Base-by-base conservation (phyloP, 2,888 invertebrate species). In the Orthosia gothica region DNA sequence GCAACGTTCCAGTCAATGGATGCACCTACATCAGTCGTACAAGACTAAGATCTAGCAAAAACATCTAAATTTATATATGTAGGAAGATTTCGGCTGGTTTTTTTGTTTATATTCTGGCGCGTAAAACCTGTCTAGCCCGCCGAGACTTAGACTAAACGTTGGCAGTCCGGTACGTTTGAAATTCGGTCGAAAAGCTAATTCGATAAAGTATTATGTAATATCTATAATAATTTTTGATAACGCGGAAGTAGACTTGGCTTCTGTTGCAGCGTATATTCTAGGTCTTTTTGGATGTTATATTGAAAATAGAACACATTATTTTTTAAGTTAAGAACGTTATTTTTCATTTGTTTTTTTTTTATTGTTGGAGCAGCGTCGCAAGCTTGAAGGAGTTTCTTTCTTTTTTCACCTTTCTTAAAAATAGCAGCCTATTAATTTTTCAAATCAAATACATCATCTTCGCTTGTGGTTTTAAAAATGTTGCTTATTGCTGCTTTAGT, bases 71-170 rank as follows among this genome's bases (percentile, higher is more conserved):
- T 40, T 84, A 84, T 85, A 87, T 86, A 90, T 82, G 86, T 86
- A 85, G 89, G 85, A 87, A 90, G 82, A 87, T 90, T 91, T 90
- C 76, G 88, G 88, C 82, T 84, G 83, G 70, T 86, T 91, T 91
- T 91, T 91, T 92, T 90, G 86, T 90, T 91, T 89, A 88, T 88
- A 72, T 89, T 92, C 90, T 91, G 91, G 88, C 91, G 86, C 89
- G 90, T 89, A 89, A 91, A 93, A 93, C 94, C 92, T 87, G 94
- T 94, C 91, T 92, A 90, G 89, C 90, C 86, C 86, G 89, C 79
- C 86, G 67, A 75, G 81, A 80, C 81, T 84, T 86, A 88, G 86
- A 86, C 85, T 80, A 81, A 85, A 87, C 79, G 79, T 82, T 82
- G 82, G 84, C 83, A 72, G 74, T 84, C 81, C 80, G 87, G 87